Conservation (phyloP, 2,113 vertebrate genomes). For the Rattus rattus region DNA sequence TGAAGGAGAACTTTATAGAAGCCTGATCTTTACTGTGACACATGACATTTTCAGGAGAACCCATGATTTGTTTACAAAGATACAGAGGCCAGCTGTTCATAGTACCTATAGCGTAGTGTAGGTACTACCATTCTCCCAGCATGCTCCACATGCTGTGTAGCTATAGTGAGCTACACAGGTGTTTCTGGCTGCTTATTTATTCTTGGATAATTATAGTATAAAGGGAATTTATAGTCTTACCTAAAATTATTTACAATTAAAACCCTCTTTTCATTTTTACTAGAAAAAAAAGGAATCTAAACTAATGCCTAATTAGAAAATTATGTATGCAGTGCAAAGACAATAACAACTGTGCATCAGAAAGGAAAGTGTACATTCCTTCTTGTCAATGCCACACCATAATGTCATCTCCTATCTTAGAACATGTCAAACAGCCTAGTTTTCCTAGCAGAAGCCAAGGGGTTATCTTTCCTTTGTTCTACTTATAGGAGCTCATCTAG, state of each 20-base stretch:
- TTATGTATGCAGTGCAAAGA: not conserved
- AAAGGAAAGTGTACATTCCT: not conserved
- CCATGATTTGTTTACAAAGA: slow-evolving; percentile 26
- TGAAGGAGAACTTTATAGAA: not conserved
- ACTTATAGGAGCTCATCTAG: not conserved
- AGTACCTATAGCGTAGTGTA: not conserved
- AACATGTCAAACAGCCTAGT: not conserved
- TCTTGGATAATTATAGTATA: slow-evolving; percentile 51
- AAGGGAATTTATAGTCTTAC: slow-evolving; percentile 35
- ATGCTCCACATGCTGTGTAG: too few species aligned
- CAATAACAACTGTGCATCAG: not conserved
- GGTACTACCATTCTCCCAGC: not conserved
- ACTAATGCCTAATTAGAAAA: not conserved
- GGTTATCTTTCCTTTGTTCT: not conserved
- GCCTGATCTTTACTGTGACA: not conserved
- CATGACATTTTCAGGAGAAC: not conserved
- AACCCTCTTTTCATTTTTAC: not conserved
- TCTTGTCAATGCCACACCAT: not conserved
- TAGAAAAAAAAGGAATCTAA: not conserved
- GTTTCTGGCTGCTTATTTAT: not conserved
- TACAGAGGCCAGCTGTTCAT: not conserved
- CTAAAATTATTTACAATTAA: not conserved
- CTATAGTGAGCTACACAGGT: not conserved
- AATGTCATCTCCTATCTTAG: not conserved
- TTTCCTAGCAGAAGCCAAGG: not conserved